A percentile compares a stretch with the other conserved stretches of the same genome.
Evolutionary conservation across 2,113 vertebrate genomes (phyloP).

Genomic region (Cynopterus brachyotis): DNA sequence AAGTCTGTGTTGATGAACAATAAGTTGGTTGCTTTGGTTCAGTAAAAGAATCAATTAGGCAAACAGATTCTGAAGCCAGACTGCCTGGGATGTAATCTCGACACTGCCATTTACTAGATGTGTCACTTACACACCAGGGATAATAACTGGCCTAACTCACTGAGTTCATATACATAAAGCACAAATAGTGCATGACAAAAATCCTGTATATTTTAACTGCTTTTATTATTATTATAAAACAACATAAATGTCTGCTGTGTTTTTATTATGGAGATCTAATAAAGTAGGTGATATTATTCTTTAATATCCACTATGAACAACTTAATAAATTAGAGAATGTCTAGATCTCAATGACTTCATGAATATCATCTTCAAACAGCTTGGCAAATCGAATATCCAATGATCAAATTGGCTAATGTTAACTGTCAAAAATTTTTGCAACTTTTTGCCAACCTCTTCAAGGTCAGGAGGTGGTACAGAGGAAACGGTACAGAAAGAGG

Average conservation of each 20-base stretch:
- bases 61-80: neutral
- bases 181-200: neutral
- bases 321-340: neutral
- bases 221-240: constrained; percentile 23
- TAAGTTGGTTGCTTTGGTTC: neutral
- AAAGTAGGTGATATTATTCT: neutral
- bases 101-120: neutral
- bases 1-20: neutral
- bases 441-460: neutral
- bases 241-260: neutral
- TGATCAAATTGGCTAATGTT: neutral
- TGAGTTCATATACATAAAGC: neutral
- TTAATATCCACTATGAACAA: neutral
- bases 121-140: neutral
- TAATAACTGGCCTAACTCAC: neutral
- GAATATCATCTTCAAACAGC: neutral
- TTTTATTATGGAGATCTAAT: neutral
- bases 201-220: neutral
- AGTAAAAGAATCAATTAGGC: constrained; percentile 8
- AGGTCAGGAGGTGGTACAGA: neutral
- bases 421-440: constrained; percentile 10
- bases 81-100: neutral
- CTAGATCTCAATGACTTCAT: neutral
- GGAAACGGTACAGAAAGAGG: neutral
- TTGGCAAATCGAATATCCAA: neutral